Evolutionary conservation across 2,888 invertebrate species (phyloP).

Genomic region (Tiliacea citrago): DNA sequence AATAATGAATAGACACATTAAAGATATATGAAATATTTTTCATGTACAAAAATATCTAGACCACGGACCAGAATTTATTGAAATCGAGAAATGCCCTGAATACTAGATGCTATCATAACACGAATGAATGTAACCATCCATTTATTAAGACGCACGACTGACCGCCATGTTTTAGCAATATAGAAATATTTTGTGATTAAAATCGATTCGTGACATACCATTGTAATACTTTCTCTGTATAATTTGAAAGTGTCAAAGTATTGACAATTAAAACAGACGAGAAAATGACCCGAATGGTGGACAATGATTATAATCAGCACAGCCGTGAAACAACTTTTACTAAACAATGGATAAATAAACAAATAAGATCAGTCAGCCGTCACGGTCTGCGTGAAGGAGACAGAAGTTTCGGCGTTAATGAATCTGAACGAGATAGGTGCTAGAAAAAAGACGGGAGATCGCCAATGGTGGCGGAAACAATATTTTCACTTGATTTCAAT

Average conservation of each 20-base stretch:
- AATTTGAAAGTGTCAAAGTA: slow-evolving; percentile 69
- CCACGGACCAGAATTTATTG: slow-evolving; percentile 64
- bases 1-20: slow-evolving; percentile 47
- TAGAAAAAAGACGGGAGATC: slow-evolving; percentile 62
- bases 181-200: slow-evolving; percentile 63
- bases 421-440: slow-evolving; percentile 62
- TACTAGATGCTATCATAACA: slow-evolving; percentile 67
- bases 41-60: slow-evolving; percentile 52
- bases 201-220: slow-evolving; percentile 73
- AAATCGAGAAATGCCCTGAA: slow-evolving; percentile 66
- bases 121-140: slow-evolving; percentile 61
- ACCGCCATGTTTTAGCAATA: slow-evolving; percentile 55
- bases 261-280: slow-evolving; percentile 61
- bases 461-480: slow-evolving; percentile 66
- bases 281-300: slow-evolving; percentile 57
- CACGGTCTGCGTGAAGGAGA: slow-evolving; percentile 61
- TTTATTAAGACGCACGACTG: slow-evolving; percentile 64
- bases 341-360: slow-evolving; percentile 73
- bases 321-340: slow-evolving; percentile 70
- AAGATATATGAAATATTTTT: slow-evolving; percentile 42
- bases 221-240: slow-evolving; percentile 68
- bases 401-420: slow-evolving; percentile 43
- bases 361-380: slow-evolving; percentile 69
- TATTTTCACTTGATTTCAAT: slow-evolving; percentile 76
- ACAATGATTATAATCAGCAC: slow-evolving; percentile 68